phyloP scores from a whole-genome alignment of 2,797 vertebrate species.

The Pteropus rufus region DNA sequence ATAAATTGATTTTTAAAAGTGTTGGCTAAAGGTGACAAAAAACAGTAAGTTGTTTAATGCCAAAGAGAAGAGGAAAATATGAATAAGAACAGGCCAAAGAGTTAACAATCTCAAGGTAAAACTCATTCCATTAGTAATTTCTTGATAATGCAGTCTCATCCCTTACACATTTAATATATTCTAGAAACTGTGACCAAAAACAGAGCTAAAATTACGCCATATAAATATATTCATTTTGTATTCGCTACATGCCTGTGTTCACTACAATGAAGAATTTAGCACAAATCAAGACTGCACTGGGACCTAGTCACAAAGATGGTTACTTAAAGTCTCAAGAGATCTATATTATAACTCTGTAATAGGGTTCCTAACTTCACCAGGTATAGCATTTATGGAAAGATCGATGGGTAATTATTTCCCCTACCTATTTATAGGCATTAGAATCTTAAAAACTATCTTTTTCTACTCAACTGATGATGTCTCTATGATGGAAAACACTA shows the following conservation, averaged over 20 bases:
- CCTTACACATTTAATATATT: not conserved
- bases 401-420: not conserved
- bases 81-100: constrained; percentile 19
- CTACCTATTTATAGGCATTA: constrained; percentile 11
- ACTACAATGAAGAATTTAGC: not conserved
- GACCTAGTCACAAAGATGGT: not conserved
- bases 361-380: not conserved
- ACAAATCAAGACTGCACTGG: not conserved
- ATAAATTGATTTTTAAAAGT: constrained; percentile 54
- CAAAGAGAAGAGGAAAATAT: constrained; percentile 50
- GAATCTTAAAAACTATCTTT: not conserved
- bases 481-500: not conserved
- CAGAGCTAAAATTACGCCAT: not conserved
- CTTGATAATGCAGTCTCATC: not conserved
- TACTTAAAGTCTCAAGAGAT: not conserved
- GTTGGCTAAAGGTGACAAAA: constrained; percentile 39
- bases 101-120: constrained; percentile 10
- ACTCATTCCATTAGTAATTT: not conserved
- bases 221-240: not conserved
- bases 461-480: not conserved
- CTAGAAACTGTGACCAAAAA: not conserved
- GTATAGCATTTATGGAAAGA: not conserved
- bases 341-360: not conserved
- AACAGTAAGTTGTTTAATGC: constrained; percentile 53
- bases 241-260: not conserved